phyloP scores from a whole-genome alignment of 2,888 invertebrate species.

The Drosophila mayaguana region DNA sequence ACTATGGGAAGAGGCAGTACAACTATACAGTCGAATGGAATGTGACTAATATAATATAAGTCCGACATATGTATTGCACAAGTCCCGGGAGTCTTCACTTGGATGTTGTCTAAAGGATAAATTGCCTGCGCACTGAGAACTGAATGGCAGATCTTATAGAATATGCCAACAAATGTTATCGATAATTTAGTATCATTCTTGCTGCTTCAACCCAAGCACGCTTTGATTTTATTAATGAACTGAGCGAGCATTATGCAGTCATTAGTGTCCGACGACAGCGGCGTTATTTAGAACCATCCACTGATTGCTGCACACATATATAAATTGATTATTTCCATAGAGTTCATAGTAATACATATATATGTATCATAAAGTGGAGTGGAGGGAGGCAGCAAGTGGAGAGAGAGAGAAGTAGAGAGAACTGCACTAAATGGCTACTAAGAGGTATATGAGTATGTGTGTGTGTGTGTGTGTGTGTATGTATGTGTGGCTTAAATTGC shows the following conservation, averaged over 20 bases:
- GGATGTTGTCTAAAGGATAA: too few relatives aligned
- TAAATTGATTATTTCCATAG: conserved; percentile 14
- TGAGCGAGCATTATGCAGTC: neutral
- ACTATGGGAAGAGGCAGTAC: too few relatives aligned
- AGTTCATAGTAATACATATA: conserved; percentile 9
- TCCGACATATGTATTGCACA: too few relatives aligned
- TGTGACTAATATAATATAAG: too few relatives aligned
- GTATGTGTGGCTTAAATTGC: conserved; percentile 42
- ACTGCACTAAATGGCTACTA: conserved; percentile 5
- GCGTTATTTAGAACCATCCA: neutral
- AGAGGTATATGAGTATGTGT: conserved; percentile 9
- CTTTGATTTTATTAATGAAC: neutral
- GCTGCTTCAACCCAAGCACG: neutral
- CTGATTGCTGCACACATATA: neutral
- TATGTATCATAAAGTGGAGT: neutral
- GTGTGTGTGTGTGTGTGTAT: conserved; percentile 11
- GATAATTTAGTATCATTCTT: neutral
- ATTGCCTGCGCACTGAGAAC: too few relatives aligned
- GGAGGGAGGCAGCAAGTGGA: too few relatives aligned
- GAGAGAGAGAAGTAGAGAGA: neutral
- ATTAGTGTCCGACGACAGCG: neutral
- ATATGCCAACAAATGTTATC: neutral
- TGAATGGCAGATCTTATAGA: neutral
- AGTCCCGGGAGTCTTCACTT: too few relatives aligned
- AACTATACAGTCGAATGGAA: too few relatives aligned